Evolutionary conservation across 2,888 invertebrate species (phyloP).

Genomic region (Aspidiotus rigidus): DNA sequence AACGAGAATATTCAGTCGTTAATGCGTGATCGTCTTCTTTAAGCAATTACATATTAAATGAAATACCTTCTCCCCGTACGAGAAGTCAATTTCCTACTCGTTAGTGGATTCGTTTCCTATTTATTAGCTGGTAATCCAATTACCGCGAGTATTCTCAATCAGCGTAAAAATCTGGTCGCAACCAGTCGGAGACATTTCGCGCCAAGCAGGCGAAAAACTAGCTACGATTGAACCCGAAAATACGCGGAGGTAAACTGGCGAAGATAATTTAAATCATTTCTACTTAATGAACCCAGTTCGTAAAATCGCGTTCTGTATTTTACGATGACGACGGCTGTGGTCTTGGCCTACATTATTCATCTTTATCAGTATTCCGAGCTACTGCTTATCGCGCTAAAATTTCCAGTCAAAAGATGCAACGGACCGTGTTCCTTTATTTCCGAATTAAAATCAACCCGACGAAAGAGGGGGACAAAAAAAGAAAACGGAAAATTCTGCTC

Average conservation of each 20-base stretch:
- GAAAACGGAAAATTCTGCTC: neutral
- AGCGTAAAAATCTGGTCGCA: too few relatives aligned
- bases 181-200: too few relatives aligned
- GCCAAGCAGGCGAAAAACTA: too few relatives aligned
- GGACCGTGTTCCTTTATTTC: conserved; percentile 1
- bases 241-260: neutral
- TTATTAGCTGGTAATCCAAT: too few relatives aligned
- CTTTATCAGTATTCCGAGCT: conserved; percentile 4
- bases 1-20: too few relatives aligned
- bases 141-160: too few relatives aligned
- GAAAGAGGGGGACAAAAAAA: neutral
- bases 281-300: conserved; percentile 1
- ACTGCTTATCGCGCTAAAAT: conserved; percentile 2
- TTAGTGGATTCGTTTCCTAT: too few relatives aligned
- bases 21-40: too few relatives aligned
- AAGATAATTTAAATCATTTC: conserved; percentile 2
- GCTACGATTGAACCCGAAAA: neutral
- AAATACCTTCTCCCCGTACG: too few relatives aligned
- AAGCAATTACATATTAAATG: too few relatives aligned
- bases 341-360: conserved; percentile 4
- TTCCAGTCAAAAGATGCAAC: neutral
- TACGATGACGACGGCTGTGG: neutral
- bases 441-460: neutral
- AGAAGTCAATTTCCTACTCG: too few relatives aligned
- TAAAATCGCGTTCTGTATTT: neutral